Percentiles rank a stretch among this genome's conserved stretches.
phyloP scores from a whole-genome alignment of 35 echinoderm and acorn worm genomes.

The Strongylocentrotus purpuratus region DNA sequence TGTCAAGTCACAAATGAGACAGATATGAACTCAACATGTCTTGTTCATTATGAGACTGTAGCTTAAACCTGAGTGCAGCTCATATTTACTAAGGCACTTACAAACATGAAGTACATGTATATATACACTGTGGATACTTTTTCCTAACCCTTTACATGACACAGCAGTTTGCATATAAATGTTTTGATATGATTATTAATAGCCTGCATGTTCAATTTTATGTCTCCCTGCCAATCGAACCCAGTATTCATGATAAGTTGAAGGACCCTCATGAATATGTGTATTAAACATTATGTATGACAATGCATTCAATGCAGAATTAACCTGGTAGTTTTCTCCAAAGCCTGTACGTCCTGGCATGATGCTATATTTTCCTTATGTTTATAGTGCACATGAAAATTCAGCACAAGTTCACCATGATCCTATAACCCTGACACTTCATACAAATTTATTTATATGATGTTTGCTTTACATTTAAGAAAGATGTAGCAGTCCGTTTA shows the following conservation, averaged over 20 bases:
- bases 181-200: no score
- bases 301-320: no score
- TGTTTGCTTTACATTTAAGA: neutral
- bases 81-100: no score
- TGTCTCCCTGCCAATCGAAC: neutral
- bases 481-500: neutral
- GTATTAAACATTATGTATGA: no score
- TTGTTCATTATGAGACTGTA: no score
- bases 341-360: neutral
- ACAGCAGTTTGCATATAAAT: neutral
- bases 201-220: neutral
- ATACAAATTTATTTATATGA: neutral
- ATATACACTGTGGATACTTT: neutral
- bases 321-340: neutral
- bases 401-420: neutral
- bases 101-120: no score
- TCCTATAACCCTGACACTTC: neutral
- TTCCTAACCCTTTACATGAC: neutral
- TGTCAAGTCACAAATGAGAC: no score
- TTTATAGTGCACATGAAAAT: neutral
- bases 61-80: no score
- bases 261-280: neutral
- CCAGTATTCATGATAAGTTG: neutral
- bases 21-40: no score
- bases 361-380: no score